Base-by-base conservation (phyloP, 2,888 invertebrate genomes). In the Esperia sulphurella region DNA sequence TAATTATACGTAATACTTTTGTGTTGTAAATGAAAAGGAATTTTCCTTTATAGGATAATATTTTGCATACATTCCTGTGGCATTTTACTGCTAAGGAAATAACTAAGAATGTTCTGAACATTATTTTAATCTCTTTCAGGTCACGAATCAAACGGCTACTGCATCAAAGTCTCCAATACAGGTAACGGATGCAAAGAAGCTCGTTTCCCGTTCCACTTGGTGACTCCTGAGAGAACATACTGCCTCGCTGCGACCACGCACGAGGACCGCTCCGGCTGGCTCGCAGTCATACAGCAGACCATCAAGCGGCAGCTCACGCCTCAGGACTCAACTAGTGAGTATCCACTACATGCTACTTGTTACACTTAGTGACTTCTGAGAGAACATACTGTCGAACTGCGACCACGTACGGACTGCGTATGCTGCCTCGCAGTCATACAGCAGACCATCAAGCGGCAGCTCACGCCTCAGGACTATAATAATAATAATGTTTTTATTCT, bases 361-460 rank as follows among this genome's bases (percentile, higher is more conserved):
- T 97, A 84, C 95, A 95, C 41, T 88, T 97, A 43, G 93, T 93
- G 55, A 97, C 96, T 0, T 96, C 95, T 0, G 95, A 95, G 51
- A 83, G 96, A 47, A 92, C 92, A 38, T 96, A 93, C 79, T 93
- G 95, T 68, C 82, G n/a, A n/a, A n/a, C 95, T 1, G 95, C 96
- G 12, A 92, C 93, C 57, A 92, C 92, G 1, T 94, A 95, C 62
- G 93, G 96, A 96, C 58, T 87, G 96, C 56, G 93, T 94, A 51
- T 92, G 93, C 48, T 97, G 97, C 97, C 94, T 97, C 49, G 91
- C 92, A 37, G 94, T 93, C 29, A 91, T 97, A 55, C 93, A 95
- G 66, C 91, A 91, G 64, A 94, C 96, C 10, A 89, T 96, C 41
- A 94, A 94, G 46, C 91, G 93, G 60, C 94, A 94, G 0, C 90